A percentile compares a stretch with the other conserved stretches of the same genome.
Conservation (phyloP, 92 coral and sea anemone species). For the Porites evermanni region DNA sequence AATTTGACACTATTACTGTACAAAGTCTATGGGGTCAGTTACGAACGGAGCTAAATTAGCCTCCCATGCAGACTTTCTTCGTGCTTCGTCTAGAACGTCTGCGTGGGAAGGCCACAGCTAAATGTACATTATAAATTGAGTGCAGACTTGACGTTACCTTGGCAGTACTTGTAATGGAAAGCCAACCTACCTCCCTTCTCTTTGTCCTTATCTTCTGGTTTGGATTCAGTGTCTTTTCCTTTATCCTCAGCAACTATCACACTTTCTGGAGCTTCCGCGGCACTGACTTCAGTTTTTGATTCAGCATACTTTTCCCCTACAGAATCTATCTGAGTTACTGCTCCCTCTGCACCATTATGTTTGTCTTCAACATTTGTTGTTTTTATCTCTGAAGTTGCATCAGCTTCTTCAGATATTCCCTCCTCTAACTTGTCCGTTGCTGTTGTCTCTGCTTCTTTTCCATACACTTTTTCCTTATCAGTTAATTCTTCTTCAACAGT, state of each 20-base stretch:
- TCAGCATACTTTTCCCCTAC: background rate
- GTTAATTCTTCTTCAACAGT: conserved; percentile 4
- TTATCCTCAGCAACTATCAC: conserved; percentile 21
- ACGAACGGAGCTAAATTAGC: no score
- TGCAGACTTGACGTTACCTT: no score
- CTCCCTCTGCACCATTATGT: no score
- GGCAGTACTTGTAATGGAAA: no score
- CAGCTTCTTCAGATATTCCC: conserved; percentile 18
- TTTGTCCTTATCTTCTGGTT: background rate
- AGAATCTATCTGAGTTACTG: background rate
- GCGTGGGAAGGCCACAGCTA: no score
- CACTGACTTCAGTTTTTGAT: conserved; percentile 7
- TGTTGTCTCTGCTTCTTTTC: background rate
- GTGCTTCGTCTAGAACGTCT: no score
- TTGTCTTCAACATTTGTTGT: background rate
- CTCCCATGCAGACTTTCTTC: no score
- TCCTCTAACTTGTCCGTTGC: background rate
- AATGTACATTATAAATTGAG: no score
- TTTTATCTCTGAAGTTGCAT: background rate
- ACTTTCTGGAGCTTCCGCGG: background rate
- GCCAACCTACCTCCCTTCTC: background rate
- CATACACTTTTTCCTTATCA: background rate
- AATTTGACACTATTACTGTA: no score
- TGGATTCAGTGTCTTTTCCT: conserved; percentile 26
- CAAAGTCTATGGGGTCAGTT: no score